Conservation (phyloP, 2,113 vertebrate genomes). For the Hemicordylus capensis region DNA sequence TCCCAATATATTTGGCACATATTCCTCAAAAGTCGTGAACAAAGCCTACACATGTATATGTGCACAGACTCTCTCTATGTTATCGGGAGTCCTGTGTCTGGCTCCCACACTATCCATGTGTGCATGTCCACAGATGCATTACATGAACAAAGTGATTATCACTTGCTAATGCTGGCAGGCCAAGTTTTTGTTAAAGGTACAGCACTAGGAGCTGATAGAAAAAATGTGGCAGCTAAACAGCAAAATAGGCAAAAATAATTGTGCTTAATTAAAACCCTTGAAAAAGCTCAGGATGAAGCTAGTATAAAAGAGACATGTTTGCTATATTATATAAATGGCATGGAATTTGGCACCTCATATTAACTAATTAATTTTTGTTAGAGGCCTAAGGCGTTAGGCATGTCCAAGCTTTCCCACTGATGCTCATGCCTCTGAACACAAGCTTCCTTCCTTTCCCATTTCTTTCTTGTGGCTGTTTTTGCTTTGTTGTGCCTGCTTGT, state of each 20-base stretch:
- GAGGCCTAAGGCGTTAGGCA: too few species aligned
- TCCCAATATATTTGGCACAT: too few species aligned
- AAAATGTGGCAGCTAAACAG: not conserved
- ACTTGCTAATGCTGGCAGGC: not conserved
- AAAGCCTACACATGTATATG: not conserved
- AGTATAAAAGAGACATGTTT: not conserved
- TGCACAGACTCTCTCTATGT: too few species aligned
- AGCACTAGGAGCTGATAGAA: not conserved
- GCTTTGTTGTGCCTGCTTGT: slow-evolving; percentile 11
- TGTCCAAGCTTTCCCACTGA: not conserved
- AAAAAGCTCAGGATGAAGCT: not conserved
- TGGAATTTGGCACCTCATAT: not conserved
- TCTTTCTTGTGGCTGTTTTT: not conserved
- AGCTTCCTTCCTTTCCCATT: not conserved
- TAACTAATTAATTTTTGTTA: too few species aligned
- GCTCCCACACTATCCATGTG: not conserved
- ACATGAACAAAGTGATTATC: too few species aligned
- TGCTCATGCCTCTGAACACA: not conserved
- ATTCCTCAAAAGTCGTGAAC: not conserved
- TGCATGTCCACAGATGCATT: too few species aligned
- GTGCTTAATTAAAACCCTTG: not conserved
- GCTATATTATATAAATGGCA: not conserved
- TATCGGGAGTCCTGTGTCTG: not conserved
- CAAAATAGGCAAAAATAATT: not conserved
- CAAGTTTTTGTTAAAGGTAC: not conserved